Evolutionary conservation across 2,113 vertebrate species (phyloP).

Genomic region (Thamnaconus septentrionalis): DNA sequence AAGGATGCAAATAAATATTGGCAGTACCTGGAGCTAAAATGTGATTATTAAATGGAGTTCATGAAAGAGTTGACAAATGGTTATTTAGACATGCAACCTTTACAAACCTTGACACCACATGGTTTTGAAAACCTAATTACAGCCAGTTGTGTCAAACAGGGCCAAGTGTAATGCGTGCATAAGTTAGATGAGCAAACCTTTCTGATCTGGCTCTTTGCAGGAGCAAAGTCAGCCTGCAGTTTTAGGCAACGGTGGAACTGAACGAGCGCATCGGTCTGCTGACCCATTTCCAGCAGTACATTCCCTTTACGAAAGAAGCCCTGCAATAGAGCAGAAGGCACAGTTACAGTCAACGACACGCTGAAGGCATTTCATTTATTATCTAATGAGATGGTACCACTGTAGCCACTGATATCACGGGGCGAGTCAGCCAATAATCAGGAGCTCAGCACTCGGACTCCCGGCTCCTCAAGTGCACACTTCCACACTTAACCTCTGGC

Average conservation of each 20-base stretch:
- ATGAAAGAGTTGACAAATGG: too few species aligned
- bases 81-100: too few species aligned
- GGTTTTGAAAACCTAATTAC: not conserved
- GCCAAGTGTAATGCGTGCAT: not conserved
- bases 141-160: not conserved
- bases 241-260: slow-evolving; percentile 81
- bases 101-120: too few species aligned
- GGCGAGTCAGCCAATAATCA: too few species aligned
- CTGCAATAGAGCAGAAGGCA: slow-evolving; percentile 59
- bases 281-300: slow-evolving; percentile 82
- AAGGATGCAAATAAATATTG: too few species aligned
- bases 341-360: slow-evolving; percentile 6
- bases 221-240: slow-evolving; percentile 76
- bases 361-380: not conserved
- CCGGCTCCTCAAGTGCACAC: too few species aligned
- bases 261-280: slow-evolving; percentile 76
- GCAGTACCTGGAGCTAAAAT: too few species aligned
- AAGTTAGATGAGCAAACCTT: slow-evolving; percentile 56
- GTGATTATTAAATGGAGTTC: too few species aligned
- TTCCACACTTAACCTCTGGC: too few species aligned
- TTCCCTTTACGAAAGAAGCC: slow-evolving; percentile 85
- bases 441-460: too few species aligned
- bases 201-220: slow-evolving; percentile 76
- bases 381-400: too few species aligned
- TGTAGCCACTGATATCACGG: too few species aligned